Evolutionary conservation across 1,140 invertebrate species (phyloP).

Genomic region (Drosophila pallidifrons): DNA sequence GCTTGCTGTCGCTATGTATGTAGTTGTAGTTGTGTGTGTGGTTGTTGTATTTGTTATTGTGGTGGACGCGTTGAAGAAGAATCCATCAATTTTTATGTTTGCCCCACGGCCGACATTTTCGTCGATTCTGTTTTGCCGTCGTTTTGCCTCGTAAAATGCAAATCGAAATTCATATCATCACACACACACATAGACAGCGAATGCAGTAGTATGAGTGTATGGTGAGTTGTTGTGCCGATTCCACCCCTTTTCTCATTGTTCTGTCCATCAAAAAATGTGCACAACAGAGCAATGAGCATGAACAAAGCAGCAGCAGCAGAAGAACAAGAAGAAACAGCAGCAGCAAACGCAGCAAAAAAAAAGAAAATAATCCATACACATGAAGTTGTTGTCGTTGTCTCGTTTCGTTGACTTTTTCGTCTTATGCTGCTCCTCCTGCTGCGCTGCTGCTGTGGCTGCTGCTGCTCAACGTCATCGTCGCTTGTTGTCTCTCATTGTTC

Average conservation of each 20-base stretch:
- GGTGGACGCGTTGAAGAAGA: conserved; percentile 75
- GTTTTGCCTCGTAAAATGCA: conserved; percentile 75
- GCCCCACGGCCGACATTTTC: conserved; percentile 75
- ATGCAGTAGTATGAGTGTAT: conserved; percentile 35
- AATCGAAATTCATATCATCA: conserved; percentile 76
- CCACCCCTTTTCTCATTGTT: conserved; percentile 84
- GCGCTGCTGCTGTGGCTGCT: conserved; percentile 16
- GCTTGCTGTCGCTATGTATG: conserved; percentile 11
- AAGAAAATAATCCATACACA: conserved; percentile 45
- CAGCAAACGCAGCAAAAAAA: conserved; percentile 29
- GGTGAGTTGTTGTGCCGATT: conserved; percentile 58
- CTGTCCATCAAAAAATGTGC: conserved; percentile 78
- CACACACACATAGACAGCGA: conserved; percentile 15
- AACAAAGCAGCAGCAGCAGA: conserved; percentile 20
- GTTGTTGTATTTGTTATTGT: conserved; percentile 32
- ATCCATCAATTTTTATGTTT: conserved; percentile 84
- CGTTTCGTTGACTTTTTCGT: conserved; percentile 69
- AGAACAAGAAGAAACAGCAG: conserved; percentile 27
- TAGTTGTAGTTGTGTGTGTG: background rate
- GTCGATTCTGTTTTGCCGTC: conserved; percentile 70
- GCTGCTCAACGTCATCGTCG: conserved; percentile 51
- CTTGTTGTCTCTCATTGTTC: conserved; percentile 61
- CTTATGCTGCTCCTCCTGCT: conserved; percentile 53
- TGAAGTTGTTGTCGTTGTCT: conserved; percentile 60
- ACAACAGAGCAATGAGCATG: conserved; percentile 27